Evolutionary conservation across 2,888 invertebrate genomes (phyloP).

Genomic region (Pogonocherus hispidulus): DNA sequence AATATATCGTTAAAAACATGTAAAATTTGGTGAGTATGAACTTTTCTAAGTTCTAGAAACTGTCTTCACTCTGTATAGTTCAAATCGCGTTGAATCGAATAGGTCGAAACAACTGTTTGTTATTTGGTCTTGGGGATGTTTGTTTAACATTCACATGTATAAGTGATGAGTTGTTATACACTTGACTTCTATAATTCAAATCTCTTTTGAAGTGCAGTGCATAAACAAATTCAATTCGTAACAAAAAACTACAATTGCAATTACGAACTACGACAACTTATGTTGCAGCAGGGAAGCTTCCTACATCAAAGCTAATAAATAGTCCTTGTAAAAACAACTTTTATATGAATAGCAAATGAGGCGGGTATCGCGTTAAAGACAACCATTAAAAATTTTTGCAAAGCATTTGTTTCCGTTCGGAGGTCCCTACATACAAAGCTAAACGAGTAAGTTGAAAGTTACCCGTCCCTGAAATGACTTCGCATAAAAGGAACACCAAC

Average conservation of each 20-base stretch:
- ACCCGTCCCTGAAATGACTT: slow-evolving; percentile 15
- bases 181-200: too few relatives aligned
- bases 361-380: slow-evolving; percentile 33
- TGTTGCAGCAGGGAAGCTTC: background rate
- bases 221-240: background rate
- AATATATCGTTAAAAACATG: too few relatives aligned
- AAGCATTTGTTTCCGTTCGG: slow-evolving; percentile 23
- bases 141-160: too few relatives aligned
- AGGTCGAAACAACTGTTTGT: too few relatives aligned
- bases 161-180: too few relatives aligned
- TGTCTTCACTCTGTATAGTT: too few relatives aligned
- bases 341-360: slow-evolving; percentile 38
- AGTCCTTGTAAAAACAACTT: slow-evolving; percentile 34
- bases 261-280: background rate
- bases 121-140: too few relatives aligned
- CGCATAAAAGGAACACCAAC: slow-evolving; percentile 29
- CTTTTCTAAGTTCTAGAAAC: too few relatives aligned
- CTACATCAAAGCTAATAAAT: slow-evolving; percentile 32
- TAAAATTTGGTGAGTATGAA: too few relatives aligned
- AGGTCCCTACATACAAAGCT: slow-evolving; percentile 11
- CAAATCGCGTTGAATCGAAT: too few relatives aligned
- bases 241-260: background rate
- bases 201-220: too few relatives aligned
- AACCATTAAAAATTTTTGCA: slow-evolving; percentile 35
- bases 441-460: slow-evolving; percentile 26